Evolutionary conservation across 2,888 invertebrate species (phyloP).

Genomic region (Coenonympha glycerion): DNA sequence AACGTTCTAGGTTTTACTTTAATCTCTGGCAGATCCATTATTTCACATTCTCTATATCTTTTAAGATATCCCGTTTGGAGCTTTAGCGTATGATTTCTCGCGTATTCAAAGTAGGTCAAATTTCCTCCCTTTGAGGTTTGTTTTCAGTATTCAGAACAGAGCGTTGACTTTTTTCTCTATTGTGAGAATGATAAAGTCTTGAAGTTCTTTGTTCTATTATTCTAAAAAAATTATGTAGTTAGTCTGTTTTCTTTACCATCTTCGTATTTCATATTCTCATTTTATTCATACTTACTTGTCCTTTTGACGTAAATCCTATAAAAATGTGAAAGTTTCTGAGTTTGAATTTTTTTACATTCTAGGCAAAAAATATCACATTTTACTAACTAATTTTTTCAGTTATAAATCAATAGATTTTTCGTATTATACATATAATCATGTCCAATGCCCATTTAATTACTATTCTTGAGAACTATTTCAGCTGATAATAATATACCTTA

Average conservation of each 20-base stretch:
- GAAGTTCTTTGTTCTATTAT: conserved; percentile 6
- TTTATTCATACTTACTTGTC: too few relatives aligned
- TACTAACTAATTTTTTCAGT: too few relatives aligned
- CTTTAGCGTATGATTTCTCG: conserved; percentile 24
- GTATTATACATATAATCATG: too few relatives aligned
- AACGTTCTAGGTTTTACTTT: conserved; percentile 13
- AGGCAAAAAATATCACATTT: too few relatives aligned
- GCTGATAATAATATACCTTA: conserved; percentile 5
- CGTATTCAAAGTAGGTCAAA: conserved; percentile 35
- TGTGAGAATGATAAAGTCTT: conserved; percentile 16
- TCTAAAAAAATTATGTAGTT: conserved; percentile 4
- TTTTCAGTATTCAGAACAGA: conserved; percentile 17
- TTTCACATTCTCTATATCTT: conserved; percentile 33
- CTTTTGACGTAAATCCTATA: too few relatives aligned
- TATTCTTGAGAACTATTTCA: too few relatives aligned
- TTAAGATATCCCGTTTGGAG: conserved; percentile 22
- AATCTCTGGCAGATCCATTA: conserved; percentile 34
- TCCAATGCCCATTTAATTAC: too few relatives aligned
- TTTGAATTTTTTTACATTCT: neutral
- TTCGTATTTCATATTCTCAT: neutral
- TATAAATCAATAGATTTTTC: too few relatives aligned
- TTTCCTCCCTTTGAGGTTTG: conserved; percentile 25
- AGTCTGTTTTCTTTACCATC: neutral
- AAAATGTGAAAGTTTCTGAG: neutral
- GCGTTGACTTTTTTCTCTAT: conserved; percentile 19